Percentiles rank a stretch among this genome's conserved stretches.
phyloP scores from a whole-genome alignment of 2,797 vertebrate species.

The Phoeniculus purpureus region DNA sequence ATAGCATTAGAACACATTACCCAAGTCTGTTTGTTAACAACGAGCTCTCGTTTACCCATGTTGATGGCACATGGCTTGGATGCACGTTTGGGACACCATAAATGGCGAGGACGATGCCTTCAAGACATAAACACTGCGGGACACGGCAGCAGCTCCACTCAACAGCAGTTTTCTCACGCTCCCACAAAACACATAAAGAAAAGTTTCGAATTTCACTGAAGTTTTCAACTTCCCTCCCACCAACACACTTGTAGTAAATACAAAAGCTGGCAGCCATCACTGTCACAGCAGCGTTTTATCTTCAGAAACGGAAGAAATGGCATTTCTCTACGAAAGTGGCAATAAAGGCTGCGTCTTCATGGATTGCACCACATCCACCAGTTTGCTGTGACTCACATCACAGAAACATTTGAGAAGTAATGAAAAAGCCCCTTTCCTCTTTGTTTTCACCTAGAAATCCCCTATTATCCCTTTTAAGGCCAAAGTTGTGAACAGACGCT shows the following conservation, averaged over 20 bases:
- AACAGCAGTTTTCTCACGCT: background rate
- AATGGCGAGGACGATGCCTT: conserved; percentile 42
- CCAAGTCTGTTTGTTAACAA: conserved; percentile 30
- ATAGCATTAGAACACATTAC: conserved; percentile 64
- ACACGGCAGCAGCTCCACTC: background rate
- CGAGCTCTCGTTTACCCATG: background rate
- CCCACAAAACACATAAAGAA: background rate
- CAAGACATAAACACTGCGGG: background rate
- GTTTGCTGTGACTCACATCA: background rate
- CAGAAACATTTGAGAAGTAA: background rate
- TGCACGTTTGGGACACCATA: conserved; percentile 24
- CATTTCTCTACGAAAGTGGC: background rate
- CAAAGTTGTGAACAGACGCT: background rate
- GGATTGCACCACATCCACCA: background rate
- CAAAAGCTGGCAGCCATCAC: background rate
- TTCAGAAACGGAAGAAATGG: background rate
- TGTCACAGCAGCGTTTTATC: background rate
- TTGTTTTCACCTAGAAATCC: background rate
- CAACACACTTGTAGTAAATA: background rate
- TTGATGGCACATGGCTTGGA: conserved; percentile 13
- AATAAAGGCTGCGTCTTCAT: background rate
- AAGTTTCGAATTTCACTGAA: background rate
- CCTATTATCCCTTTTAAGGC: background rate
- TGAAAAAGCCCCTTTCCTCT: background rate
- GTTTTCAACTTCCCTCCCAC: background rate